phyloP scores from a whole-genome alignment of 2,797 vertebrate species.

The Ctenopoma kingsleyae region DNA sequence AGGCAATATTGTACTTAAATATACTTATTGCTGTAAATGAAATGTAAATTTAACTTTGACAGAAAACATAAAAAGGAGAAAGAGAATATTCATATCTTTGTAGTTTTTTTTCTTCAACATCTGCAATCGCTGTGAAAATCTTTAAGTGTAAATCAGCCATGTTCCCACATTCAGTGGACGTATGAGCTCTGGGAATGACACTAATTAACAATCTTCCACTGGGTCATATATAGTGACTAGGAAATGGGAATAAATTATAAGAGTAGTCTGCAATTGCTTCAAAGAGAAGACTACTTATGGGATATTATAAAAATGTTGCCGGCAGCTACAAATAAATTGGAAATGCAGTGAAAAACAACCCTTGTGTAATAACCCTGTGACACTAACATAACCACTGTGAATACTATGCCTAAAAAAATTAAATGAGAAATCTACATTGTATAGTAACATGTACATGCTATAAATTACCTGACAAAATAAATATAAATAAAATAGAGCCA shows the following conservation, averaged over 20 bases:
- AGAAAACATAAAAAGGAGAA: background rate
- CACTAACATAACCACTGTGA: too few relatives aligned
- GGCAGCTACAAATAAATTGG: constrained; percentile 7
- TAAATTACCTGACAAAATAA: too few relatives aligned
- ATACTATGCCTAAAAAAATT: too few relatives aligned
- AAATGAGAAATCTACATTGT: too few relatives aligned
- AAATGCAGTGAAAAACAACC: constrained; percentile 4
- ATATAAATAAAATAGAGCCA: too few relatives aligned
- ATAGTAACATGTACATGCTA: too few relatives aligned
- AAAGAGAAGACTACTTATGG: constrained; percentile 8
- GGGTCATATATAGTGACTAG: constrained; percentile 27
- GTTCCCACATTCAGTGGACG: constrained; percentile 1
- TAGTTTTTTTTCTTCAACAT: background rate
- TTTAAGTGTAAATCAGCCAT: constrained; percentile 24
- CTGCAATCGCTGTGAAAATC: constrained; percentile 12
- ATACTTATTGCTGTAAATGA: background rate
- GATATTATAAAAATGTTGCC: constrained; percentile 14
- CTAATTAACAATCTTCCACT: constrained; percentile 46
- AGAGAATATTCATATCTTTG: constrained; percentile 13
- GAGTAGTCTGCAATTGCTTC: constrained; percentile 12
- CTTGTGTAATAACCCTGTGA: too few relatives aligned
- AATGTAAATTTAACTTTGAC: constrained; percentile 18
- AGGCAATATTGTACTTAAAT: background rate
- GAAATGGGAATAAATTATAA: constrained; percentile 41
- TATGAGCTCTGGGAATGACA: constrained; percentile 39